Base-by-base conservation (phyloP, 2,888 invertebrate genomes). In the Mythimna pallens region DNA sequence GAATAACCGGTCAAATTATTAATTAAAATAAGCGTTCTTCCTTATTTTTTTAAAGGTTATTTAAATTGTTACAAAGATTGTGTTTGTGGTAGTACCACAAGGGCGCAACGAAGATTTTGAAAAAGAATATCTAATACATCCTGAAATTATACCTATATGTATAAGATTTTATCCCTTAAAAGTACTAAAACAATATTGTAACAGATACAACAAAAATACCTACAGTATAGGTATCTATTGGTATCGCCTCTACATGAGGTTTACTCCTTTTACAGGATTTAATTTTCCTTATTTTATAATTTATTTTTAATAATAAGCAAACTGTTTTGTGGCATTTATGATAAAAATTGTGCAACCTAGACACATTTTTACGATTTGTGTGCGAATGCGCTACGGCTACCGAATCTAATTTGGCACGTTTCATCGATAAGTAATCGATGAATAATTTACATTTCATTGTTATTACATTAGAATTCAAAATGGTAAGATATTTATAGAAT, bases 381-480 rank as follows among this genome's bases (percentile, higher is more conserved):
- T 73, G 72, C 43, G 64, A 66, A 65, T 58, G 58, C 65, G 65
- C 73, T 69, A 65, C 72, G 14, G 65, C 75, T 73, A 74, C 81
- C 72, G 71, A 76, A 65, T 73, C 70, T 9, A 67, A 73, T 82
- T 36, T 55, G 40, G 74, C 67, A 80, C 57, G 40, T 64, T 58
- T 50, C 62, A 70, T 70, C 70, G 63, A 84, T 76, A 71, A 65
- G 55, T 69, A 65, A 76, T 73, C 62, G 40, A 70, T 72, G 65
- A 79, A 84, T 84, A 64, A 67, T 82, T 67, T 55, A 63, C 20
- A 59, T 72, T 66, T 68, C 63, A 74, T 74, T 73, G 65, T 22
- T 30, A 52, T 50, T 43, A 43, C 47, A 22, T 50, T 54, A 22
- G 52, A 59, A 55, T 52, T 55, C 14, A 7, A 47, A 57, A 6